Base-by-base conservation (phyloP, 2,113 vertebrate genomes). In the Bothrops jararaca region DNA sequence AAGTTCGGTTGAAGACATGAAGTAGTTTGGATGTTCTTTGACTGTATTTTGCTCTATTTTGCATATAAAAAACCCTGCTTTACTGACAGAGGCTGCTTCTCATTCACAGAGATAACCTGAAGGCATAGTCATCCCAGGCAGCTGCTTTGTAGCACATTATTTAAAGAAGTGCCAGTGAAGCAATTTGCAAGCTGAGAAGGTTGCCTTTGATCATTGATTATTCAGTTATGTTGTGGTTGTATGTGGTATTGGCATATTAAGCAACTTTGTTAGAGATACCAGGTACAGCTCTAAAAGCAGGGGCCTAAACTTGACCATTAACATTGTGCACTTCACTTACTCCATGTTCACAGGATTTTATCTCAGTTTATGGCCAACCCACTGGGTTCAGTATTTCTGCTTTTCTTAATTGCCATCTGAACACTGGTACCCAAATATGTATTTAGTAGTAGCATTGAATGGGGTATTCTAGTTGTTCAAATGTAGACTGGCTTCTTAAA, bases 281-380 rank as follows among this genome's bases (percentile, higher is more conserved):
- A n/a, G 86, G 9, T 3, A 5, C 13, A 10, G n/a, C 69, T 52
- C 26, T 58, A 74, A 60, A n/a, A 52, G 48, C 12, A 52, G 26
- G 26, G 29, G 85, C 85, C 4, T 60, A 22, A 92, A 54, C 69
- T 42, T 29, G 20, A 42, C 74, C 24, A 56, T 54, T 13, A 23
- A 39, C 15, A n/a, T 56, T 24, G 23, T 15, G 34, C n/a, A 80
- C 74, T 89, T 89, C 93, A 64, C 29, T 94, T 94, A 92, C 86
- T 90, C 90, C 95, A 89, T 58, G 54, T 29, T 95, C 90, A 92
- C 20, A 90, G 85, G 93, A 91, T 95, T 95, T 93, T 96, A 74
- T 85, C 12, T 54, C 89, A 23, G 56, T 86, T 86, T 89, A 88
- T 48, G 56, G 91, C 86, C 95, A 93, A 58, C 94, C 91, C 89